phyloP scores from a whole-genome alignment of 2,888 invertebrate species.

The Pegoplata infirma region DNA sequence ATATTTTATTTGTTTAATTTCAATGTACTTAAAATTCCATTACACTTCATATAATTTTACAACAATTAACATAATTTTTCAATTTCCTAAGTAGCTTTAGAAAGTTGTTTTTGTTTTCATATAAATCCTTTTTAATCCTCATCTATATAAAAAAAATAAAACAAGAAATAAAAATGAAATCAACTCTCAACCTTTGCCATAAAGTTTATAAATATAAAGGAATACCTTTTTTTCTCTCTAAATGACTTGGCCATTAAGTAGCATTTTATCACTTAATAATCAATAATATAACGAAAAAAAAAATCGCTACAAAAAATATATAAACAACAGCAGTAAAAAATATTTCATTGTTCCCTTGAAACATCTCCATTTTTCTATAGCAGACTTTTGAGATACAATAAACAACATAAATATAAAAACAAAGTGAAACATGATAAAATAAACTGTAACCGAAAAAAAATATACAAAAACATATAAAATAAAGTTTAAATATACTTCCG shows the following conservation, averaged over 20 bases:
- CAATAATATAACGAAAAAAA: conserved; percentile 19
- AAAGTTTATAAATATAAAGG: neutral
- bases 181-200: neutral
- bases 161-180: neutral
- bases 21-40: neutral
- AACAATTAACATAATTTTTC: conserved; percentile 18
- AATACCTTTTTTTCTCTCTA: neutral
- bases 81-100: conserved; percentile 25
- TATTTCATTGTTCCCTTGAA: conserved; percentile 32
- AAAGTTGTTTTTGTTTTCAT: neutral
- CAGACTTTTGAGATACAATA: neutral
- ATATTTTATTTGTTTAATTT: neutral
- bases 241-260: conserved; percentile 33
- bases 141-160: neutral
- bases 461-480: conserved; percentile 6
- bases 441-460: neutral
- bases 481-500: conserved; percentile 44
- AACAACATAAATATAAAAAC: conserved; percentile 16
- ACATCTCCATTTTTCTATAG: conserved; percentile 2
- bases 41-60: conserved; percentile 1
- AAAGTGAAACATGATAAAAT: conserved; percentile 8
- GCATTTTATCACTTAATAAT: conserved; percentile 47
- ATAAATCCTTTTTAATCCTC: conserved; percentile 15
- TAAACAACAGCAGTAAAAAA: conserved; percentile 7
- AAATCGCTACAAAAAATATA: neutral